Evolutionary conservation across 2,113 vertebrate genomes (phyloP), one percentile per base, ranked within the genome.

Genomic region (Barnardius zonarius): DNA sequence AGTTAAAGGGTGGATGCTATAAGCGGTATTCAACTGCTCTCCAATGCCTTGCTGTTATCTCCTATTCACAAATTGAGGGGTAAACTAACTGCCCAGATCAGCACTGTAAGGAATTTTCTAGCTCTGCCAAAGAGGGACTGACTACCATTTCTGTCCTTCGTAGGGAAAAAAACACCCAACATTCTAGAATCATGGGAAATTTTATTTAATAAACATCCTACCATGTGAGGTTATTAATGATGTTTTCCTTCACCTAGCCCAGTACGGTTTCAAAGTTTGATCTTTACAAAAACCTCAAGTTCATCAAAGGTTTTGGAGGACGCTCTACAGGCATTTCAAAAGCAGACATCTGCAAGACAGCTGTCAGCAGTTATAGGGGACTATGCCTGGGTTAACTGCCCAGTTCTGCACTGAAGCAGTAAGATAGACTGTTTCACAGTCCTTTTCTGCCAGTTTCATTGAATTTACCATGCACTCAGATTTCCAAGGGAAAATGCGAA

Each of bases 371-470:
- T 52, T 83, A 35, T 0, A 67, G 28, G 41, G 19, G 18, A 57
- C n/a, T 17, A 22, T 7, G 39, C 27, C 55, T 31, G 51, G 13
- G 41, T 7, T 75, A 74, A 35, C 59, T 18, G 39, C 10, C 52
- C 61, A 31, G 8, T 9, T n/a, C 55, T 20, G 19, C 39, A 18
- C 12, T 6, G 54, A 69, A 83, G 18, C 54, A 77, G 5, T 3
- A 22, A 49, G 3, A 9, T 0, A 39, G 6, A 1, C n/a, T 2
- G 16, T 41, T 67, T 69, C 12, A 7, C 77, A 78, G 0, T 11
- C 18, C 8, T 37, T 10, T 63, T 48, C 44, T 49, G 23, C 9
- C 31, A 52, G 13, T 57, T 86, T 57, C 59, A 57, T 4, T 35
- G n/a, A 28, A 41, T 39, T 35, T 73, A 9, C 35, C 49, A 48